These are phyloP conservation scores for Drosophila grimshawi DNA, from an alignment of 1,140 invertebrate species.

Conservation along the genomic window DNA sequence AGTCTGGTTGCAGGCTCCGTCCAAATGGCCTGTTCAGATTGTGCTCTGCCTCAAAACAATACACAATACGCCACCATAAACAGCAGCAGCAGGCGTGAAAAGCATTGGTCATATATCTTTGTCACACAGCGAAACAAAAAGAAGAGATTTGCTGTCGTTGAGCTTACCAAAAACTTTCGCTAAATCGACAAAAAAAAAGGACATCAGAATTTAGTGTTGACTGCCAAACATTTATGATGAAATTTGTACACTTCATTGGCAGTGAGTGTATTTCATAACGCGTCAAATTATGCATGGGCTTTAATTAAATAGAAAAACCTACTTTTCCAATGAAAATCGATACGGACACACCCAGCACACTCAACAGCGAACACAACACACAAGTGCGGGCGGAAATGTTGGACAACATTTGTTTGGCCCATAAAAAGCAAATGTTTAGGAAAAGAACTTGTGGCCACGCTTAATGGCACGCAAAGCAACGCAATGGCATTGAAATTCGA, in stretches of 20 bases:
- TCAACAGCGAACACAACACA: slow-evolving; percentile 2
- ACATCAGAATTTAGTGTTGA: slow-evolving; percentile 24
- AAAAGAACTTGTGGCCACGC: slow-evolving; percentile 18
- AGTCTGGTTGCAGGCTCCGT: not conserved
- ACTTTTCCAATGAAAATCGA: slow-evolving; percentile 27
- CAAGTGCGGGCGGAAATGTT: slow-evolving; percentile 15
- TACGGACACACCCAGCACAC: slow-evolving; percentile 21
- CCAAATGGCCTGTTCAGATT: slow-evolving; percentile 6
- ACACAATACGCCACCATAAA: not conserved
- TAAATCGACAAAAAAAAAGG: not conserved
- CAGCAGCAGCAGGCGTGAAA: slow-evolving; percentile 18
- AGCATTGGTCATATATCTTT: slow-evolving; percentile 22
- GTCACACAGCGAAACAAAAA: slow-evolving; percentile 17
- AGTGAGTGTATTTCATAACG: slow-evolving; percentile 5
- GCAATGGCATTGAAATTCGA: slow-evolving; percentile 33
- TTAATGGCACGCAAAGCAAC: slow-evolving; percentile 35
- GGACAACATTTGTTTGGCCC: slow-evolving; percentile 30
- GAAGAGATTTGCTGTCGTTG: not conserved
- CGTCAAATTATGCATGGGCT: slow-evolving; percentile 27
- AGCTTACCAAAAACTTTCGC: slow-evolving; percentile 34
- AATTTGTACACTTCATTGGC: slow-evolving; percentile 22
- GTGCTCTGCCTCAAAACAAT: slow-evolving; percentile 10
- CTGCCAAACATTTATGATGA: slow-evolving; percentile 11
- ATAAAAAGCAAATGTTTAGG: slow-evolving; percentile 15
- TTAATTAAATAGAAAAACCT: slow-evolving; percentile 35